Base-by-base conservation (phyloP, 2,797 vertebrate genomes). In the Sebastes nivosus region DNA sequence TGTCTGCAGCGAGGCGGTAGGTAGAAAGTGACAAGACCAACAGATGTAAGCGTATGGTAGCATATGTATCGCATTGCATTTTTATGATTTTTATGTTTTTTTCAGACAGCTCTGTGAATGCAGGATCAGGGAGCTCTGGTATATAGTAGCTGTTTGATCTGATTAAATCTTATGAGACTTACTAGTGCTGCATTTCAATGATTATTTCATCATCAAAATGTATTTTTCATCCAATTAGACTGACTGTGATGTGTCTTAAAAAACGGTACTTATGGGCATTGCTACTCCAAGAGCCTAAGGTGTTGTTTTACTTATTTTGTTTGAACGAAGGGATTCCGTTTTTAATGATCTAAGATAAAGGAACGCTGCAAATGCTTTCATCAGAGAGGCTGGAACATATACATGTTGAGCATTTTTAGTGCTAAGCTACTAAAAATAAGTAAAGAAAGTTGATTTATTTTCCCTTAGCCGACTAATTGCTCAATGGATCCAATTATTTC, bases 21-120 rank as follows among this genome's bases (percentile, higher is more conserved):
- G 27, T 14, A 20, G 13, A 82, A 77, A 77, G 38, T 82, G 73
- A 75, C 60, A 65, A 16, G 66, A 85, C 60, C 64, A 50, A 52
- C 67, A 80, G 16, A 81, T 87, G 32, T 63, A 63, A 76, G 71
- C 59, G 13, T 52, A 36, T 54, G 68, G 57, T 65, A 14, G 55
- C 59, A 58, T 57, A 68, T 73, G 27, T 75, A 54, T 46, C 42
- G 22, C 1, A 20, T 34, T 64, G 22, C 69, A 8, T 66, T 20
- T 46, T 12, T 6, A 46, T 46, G 38, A 11, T 54, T 32, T 77
- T 36, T 36, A 20, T 6, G 24, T 10, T 54, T 61, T 66, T 66
- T 27, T 54, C 52, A n/a, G 52, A n/a, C n/a, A 3, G 11, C 55
- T 75, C 38, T 69, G 30, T 60, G 30, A 71, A 55, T 29, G 32